Base-by-base conservation (phyloP, 2,113 vertebrate genomes). In the Synodontis membranacea region DNA sequence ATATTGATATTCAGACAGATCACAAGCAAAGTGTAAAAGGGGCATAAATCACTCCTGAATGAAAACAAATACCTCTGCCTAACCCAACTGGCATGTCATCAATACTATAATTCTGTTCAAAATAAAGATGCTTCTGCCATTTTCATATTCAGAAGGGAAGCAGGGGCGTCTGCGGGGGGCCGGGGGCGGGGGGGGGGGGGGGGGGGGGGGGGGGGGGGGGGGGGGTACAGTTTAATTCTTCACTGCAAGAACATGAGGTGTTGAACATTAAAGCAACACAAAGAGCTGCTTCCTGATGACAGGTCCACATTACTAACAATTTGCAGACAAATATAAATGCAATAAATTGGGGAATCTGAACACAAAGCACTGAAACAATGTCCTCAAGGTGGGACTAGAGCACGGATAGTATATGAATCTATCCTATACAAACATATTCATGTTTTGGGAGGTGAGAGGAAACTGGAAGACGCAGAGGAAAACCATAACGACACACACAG, bases 21-120 rank as follows among this genome's bases (percentile, higher is more conserved):
- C 48, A 79, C 48, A 37, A 1, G 4, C 48, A 78, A 50, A 10
- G 15, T 50, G 17, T 11, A 52, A 12, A 19, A 37, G 48, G n/a
- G 46, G 48, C 76, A 79, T 79, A 34, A 79, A 54, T 79, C 76
- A 79, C 48, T 79, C 17, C 17, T 52, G 76, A 79, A 54, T 78
- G 17, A 46, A 78, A 52, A 78, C 23, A 42, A 60, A 62, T 44
- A 42, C 25, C 11, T 62, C 39, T n/a, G 56, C 11, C 34, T 5
- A 17, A n/a, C 37, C 62, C 80, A 66, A 11, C 78, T 80, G 52
- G 10, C 78, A 56, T 54, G 4, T 56, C 21, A 80, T 80, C 23
- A 80, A 39, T 39, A 37, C 7, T 5, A 80, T 46, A 46, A 17
- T 10, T 21, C n/a, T 34, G 52, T 23, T 56, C 39, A 50, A 78